These are phyloP conservation scores for Ceyx margarethae DNA, from an alignment of 2,113 vertebrate species.

Conservation along the genomic window DNA sequence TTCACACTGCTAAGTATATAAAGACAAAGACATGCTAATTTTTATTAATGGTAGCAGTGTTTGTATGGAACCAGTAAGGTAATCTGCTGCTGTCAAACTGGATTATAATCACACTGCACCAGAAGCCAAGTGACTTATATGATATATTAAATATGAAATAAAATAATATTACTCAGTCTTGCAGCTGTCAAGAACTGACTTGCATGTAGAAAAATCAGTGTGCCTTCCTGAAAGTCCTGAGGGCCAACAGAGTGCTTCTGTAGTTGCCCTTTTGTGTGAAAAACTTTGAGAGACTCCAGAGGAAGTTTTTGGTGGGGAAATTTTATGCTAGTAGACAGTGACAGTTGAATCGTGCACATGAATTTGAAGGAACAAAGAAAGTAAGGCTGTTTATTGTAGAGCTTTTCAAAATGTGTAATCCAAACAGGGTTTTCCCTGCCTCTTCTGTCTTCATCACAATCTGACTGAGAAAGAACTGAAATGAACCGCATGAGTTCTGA, in stretches of 20 bases:
- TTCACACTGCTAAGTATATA: background rate
- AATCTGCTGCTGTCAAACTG: fast-evolving
- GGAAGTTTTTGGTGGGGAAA: background rate
- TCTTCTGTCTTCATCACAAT: background rate
- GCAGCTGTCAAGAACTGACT: background rate
- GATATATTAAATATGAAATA: background rate
- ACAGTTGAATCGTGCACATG: background rate
- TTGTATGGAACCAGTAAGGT: background rate
- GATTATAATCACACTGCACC: background rate
- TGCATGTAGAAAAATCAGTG: background rate
- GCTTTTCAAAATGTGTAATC: background rate
- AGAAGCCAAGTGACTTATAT: background rate
- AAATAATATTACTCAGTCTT: background rate
- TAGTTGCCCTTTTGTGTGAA: background rate
- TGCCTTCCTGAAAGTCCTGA: background rate
- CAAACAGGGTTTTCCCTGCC: background rate
- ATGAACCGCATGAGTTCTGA: background rate
- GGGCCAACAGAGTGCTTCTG: background rate
- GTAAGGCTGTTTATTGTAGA: background rate
- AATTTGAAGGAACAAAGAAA: background rate
- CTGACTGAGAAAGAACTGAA: background rate
- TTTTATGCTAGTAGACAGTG: background rate
- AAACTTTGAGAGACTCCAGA: background rate
- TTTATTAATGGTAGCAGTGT: background rate
- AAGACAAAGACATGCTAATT: background rate